A percentile compares a stretch with the other conserved stretches of the same genome.
Conservation (phyloP, 2,888 invertebrate species). For the Tenthredo notha region DNA sequence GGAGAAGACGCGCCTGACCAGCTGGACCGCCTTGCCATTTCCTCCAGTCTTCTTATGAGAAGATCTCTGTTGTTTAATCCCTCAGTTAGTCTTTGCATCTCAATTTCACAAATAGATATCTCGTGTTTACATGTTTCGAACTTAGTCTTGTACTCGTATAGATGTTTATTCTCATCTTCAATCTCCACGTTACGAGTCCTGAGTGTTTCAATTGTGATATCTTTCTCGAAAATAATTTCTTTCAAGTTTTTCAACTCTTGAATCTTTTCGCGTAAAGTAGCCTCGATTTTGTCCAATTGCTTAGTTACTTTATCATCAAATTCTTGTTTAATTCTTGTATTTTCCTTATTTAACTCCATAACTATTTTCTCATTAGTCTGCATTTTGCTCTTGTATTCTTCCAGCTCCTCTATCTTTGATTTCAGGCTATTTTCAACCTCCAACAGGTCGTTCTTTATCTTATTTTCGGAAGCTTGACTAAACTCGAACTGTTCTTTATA, state of each 20-base stretch:
- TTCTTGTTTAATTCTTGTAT: constrained; percentile 80
- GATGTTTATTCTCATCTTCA: constrained; percentile 72
- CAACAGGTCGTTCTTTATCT: constrained; percentile 81
- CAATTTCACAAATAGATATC: constrained; percentile 65
- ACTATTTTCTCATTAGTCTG: constrained; percentile 80
- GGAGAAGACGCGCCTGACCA: constrained; percentile 68
- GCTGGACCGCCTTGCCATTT: constrained; percentile 70
- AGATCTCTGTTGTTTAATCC: constrained; percentile 71
- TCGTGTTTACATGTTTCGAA: constrained; percentile 71
- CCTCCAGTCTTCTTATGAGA: constrained; percentile 71
- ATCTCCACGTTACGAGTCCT: constrained; percentile 70
- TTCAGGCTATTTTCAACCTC: constrained; percentile 79
- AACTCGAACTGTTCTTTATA: constrained; percentile 81
- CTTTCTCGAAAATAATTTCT: constrained; percentile 74
- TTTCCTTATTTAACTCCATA: constrained; percentile 81
- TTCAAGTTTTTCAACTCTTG: constrained; percentile 79
- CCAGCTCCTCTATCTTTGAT: constrained; percentile 79
- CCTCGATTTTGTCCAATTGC: constrained; percentile 81
- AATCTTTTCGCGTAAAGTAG: constrained; percentile 78
- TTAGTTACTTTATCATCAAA: constrained; percentile 80
- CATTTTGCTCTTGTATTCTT: constrained; percentile 79
- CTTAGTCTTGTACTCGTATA: constrained; percentile 79
- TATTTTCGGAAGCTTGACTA: constrained; percentile 80
- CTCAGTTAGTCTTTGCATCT: constrained; percentile 70
- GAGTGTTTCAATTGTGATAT: constrained; percentile 69